Percentiles rank a stretch among this genome's conserved stretches.
Evolutionary conservation across 2,888 invertebrate species (phyloP).

Genomic region (Mythimna ferrago): DNA sequence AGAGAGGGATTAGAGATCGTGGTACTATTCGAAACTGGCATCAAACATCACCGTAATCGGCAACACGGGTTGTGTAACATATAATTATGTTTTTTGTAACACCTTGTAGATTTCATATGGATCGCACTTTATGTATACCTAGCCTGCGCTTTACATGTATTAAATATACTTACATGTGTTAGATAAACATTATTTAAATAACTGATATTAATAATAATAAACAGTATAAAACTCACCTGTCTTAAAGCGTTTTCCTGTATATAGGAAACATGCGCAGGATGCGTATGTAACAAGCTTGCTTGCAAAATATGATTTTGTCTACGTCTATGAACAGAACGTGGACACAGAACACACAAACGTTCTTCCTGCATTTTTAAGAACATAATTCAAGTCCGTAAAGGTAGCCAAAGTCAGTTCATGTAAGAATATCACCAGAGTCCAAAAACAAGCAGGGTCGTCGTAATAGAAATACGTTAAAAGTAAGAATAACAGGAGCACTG

Average conservation of each 20-base stretch:
- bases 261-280: constrained; percentile 24
- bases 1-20: constrained; percentile 24
- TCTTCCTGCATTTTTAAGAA: constrained; percentile 29
- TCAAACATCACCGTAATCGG: constrained; percentile 18
- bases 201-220: constrained; percentile 29
- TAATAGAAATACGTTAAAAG: constrained; percentile 28
- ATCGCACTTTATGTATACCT: constrained; percentile 25
- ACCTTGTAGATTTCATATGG: constrained; percentile 23
- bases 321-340: constrained; percentile 27
- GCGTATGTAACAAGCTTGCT: constrained; percentile 29
- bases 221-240: constrained; percentile 22
- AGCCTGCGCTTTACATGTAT: constrained; percentile 31
- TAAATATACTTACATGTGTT: constrained; percentile 25
- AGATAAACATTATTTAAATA: constrained; percentile 27
- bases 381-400: constrained; percentile 28
- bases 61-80: constrained; percentile 28
- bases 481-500: constrained; percentile 27
- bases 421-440: constrained; percentile 24
- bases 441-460: constrained; percentile 23
- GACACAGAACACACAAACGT: constrained; percentile 25
- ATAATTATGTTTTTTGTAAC: constrained; percentile 26
- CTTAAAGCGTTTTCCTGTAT: constrained; percentile 26
- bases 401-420: constrained; percentile 27
- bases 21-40: constrained; percentile 25
- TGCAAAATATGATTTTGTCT: constrained; percentile 27